Evolutionary conservation across 1,140 invertebrate genomes (phyloP).

Genomic region (Neodiprion lecontei): DNA sequence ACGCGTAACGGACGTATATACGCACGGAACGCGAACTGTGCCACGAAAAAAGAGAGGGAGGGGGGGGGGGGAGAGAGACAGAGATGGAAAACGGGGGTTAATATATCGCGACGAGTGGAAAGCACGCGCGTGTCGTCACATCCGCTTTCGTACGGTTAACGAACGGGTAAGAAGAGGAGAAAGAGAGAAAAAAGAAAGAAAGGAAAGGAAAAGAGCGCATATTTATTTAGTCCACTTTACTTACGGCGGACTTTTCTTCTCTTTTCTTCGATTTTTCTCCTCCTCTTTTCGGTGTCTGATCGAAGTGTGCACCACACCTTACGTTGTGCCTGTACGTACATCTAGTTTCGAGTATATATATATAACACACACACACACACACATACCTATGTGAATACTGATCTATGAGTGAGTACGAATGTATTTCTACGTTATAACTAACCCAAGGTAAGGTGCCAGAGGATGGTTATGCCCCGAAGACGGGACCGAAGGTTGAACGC

Average conservation of each 20-base stretch:
- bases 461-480: too few species aligned
- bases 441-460: too few species aligned
- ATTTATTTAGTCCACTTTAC: constrained; percentile 7
- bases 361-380: background rate
- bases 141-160: constrained; percentile 36
- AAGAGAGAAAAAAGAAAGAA: constrained; percentile 11
- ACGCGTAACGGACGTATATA: constrained; percentile 23
- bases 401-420: too few species aligned
- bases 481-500: too few species aligned
- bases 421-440: too few species aligned
- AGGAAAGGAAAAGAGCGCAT: constrained; percentile 8
- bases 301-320: too few species aligned
- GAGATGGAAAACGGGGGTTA: constrained; percentile 1
- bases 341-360: background rate
- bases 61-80: background rate
- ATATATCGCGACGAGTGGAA: constrained; percentile 23
- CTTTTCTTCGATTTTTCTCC: too few species aligned
- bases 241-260: background rate
- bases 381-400: background rate
- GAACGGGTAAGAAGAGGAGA: background rate
- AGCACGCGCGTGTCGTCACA: constrained; percentile 53
- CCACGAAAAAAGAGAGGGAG: background rate
- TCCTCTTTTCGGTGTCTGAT: too few species aligned
- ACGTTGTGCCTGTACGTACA: too few species aligned
- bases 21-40: constrained; percentile 1